These are phyloP conservation scores for Pygoscelis antarcticus DNA, from an alignment of 2,113 vertebrate species.

Conservation along the genomic window DNA sequence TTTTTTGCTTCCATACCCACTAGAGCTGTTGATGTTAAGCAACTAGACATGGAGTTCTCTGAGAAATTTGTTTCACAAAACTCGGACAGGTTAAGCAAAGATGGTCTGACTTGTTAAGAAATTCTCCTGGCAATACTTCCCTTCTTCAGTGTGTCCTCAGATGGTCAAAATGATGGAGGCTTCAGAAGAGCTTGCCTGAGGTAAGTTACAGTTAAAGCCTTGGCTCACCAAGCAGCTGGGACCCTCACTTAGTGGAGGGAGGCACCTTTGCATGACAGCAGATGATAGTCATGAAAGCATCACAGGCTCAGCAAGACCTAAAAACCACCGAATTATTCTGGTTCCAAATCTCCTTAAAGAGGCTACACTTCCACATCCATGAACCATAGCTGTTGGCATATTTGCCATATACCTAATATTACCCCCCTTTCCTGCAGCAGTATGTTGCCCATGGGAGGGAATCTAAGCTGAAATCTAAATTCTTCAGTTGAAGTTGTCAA, in stretches of 20 bases:
- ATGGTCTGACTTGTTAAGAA: neutral
- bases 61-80: neutral
- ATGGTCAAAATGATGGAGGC: neutral
- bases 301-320: neutral
- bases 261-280: neutral
- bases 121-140: neutral
- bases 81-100: neutral
- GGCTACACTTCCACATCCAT: neutral
- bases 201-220: neutral
- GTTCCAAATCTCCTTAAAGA: neutral
- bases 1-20: neutral
- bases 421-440: neutral
- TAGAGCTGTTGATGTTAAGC: neutral
- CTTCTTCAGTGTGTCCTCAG: neutral
- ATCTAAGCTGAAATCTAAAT: neutral
- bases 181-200: neutral
- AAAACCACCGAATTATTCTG: neutral
- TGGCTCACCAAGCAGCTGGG: neutral
- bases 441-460: neutral
- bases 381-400: neutral
- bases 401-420: neutral
- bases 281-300: neutral
- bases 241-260: neutral
- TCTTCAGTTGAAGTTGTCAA: neutral
- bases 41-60: neutral